Evolutionary conservation across 2,113 vertebrate genomes (phyloP), one percentile per base, ranked within the genome.

Genomic region (Syngnathus scovelli): DNA sequence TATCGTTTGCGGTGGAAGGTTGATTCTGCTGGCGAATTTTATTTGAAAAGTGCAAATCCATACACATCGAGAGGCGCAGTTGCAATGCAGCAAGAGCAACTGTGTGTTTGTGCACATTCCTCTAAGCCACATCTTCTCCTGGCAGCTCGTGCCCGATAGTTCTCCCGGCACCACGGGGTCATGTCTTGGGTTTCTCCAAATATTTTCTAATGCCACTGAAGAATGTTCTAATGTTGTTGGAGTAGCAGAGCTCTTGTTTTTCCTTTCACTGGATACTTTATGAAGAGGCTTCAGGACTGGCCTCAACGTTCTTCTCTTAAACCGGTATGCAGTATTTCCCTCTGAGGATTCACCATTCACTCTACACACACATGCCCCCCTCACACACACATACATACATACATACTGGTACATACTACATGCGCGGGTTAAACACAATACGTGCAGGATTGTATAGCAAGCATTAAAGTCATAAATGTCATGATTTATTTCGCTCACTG

Each of bases 151-250:
- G 77, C 69, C 69, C 76, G 69, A 81, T 76, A 75, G 76, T 76
- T 76, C 75, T 83, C 76, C 69, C 78, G 62, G 66, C 61, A 66
- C 75, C 67, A 62, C 46, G 43, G 82, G 58, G 77, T 83, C 83
- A 82, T 76, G 64, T 84, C 71, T 78, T 82, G 33, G 70, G 76
- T 81, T 88, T 87, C 82, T 78, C 76, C 77, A 89, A 90, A 92
- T 87, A 89, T 91, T 87, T 90, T 88, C 80, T 75, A 86, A 87
- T 86, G 88, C 85, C 89, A 87, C 87, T 87, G 83, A 89, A 79
- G 87, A 90, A 90, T 90, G 84, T 86, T 75, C 60, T 59, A 70
- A 69, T 79, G 79, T 88, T 86, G 77, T 72, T 82, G 77, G 80
- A 81, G 71, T 74, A 72, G 74, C 44, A 64, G 68, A 66, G 77